Base-by-base conservation (phyloP, 2,888 invertebrate species). In the Aelia acuminata region DNA sequence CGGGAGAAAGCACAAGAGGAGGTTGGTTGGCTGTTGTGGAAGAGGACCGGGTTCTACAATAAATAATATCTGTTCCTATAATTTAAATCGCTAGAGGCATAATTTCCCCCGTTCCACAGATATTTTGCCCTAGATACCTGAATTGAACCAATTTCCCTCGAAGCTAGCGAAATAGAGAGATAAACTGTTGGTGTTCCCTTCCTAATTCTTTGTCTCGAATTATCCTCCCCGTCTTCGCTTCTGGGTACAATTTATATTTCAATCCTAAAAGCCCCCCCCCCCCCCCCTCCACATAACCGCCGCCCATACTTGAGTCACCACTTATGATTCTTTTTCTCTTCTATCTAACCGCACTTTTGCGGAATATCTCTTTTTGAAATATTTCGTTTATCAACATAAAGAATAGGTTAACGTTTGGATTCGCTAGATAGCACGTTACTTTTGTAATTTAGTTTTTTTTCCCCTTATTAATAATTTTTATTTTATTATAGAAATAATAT, bases 121-220 rank as follows among this genome's bases (percentile, higher is more conserved):
- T 31, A 70, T 70, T 70, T 8, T 8, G 31, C 18, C 5, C 63
- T 20, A 18, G 63, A 31, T 70, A 18, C 7, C 22, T 1, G 31
- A 63, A 63, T 63, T 31, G 31, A 63, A 18, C 63, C 31, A 63
- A 35, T 63, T 63, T 5, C 8, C 4, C 63, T 63, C 5, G 5
- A 63, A 63, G 43, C 11, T 5, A 80, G n/a, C 80, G 5, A n/a
- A n/a, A n/a, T n/a, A n/a, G 1, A 11, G n/a, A 47, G 80, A 80
- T 43, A 80, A 80, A 80, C 80, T 80, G 43, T 43, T 80, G 43
- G 80, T 20, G 20, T 43, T 47, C 43, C 43, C 43, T 80, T 47
- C 80, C 80, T 80, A 80, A 80, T 80, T 80, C 80, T 80, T 80
- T 80, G 43, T 20, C 80, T 80, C 13, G 43, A 80, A 80, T 80